Evolutionary conservation across 2,888 invertebrate species (phyloP), one percentile per base, ranked within the genome.

Genomic region (Frankliniella fusca): DNA sequence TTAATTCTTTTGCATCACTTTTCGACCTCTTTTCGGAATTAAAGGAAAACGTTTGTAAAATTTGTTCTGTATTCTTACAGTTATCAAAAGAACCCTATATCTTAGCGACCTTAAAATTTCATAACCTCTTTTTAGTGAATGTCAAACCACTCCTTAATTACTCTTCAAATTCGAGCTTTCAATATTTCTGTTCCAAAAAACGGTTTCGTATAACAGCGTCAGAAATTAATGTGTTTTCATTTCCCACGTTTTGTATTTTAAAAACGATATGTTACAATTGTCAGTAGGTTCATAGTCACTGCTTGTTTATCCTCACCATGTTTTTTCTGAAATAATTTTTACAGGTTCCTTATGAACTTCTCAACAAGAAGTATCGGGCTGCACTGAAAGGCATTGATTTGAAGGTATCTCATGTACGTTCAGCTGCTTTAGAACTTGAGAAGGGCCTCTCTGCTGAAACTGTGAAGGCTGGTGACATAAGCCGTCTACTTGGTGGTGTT

Each of bases 321-420:
- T 81, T 76, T 81, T 82, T 82, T 48, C 54, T 82, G 80, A 81
- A 49, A 80, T 11, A 50, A 83, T 82, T 82, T 83, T 85, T 87
- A 27, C 86, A 97, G 96, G 97, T 99, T 84, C 99, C 99, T 1
- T 99, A 99, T 87, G 99, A 99, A 89, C 93, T 99, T 81, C 90
- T 99, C 85, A 99, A 99, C 89, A 99, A 99, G 88, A 96, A 96
- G 86, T 99, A 98, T 88, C 93, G 99, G 82, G 93, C 94, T 80
- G 96, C 98, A 3, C 99, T 99, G 88, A 97, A 98, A 86, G 94
- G 94, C 18, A 89, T 99, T 83, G 99, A 99, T 87, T 91, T 98
- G 83, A 98, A 97, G 88, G 95, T 95, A 0, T 93, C 97, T 1
- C 95, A 97, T 87, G 94, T 98, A 3, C 94, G 95, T 85, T 92